phyloP scores from a whole-genome alignment of 2,797 vertebrate species.

The Sphenodon punctatus region DNA sequence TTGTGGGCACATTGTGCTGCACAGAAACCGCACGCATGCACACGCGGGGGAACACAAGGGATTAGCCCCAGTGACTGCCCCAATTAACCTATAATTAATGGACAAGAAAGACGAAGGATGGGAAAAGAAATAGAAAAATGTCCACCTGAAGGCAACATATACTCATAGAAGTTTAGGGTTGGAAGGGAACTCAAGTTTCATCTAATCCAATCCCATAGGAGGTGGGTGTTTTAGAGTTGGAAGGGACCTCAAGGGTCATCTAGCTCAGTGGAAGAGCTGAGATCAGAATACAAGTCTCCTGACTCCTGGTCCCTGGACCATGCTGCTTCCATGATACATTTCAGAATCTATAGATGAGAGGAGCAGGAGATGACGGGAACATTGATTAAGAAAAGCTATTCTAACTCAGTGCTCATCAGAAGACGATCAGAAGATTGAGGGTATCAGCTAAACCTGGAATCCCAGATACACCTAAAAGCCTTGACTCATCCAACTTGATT shows the following conservation, averaged over 20 bases:
- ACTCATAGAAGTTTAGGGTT: no score
- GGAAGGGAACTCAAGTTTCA: no score
- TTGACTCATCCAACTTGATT: slow-evolving; percentile 41
- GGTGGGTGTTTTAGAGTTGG: no score
- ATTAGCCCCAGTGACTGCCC: no score
- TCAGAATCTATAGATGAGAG: not conserved
- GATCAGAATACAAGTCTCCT: not conserved
- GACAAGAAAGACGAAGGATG: not conserved
- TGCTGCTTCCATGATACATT: not conserved
- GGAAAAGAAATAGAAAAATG: not conserved
- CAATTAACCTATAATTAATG: not conserved
- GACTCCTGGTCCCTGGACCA: not conserved
- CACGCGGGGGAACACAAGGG: no score
- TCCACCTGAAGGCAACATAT: no score
- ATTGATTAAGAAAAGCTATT: slow-evolving; percentile 40
- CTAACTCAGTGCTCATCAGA: slow-evolving; percentile 39
- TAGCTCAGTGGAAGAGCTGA: not conserved
- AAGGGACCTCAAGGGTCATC: no score
- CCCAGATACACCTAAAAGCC: not conserved
- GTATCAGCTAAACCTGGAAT: slow-evolving; percentile 48
- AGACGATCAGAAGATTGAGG: slow-evolving; percentile 40
- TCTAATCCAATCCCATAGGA: no score
- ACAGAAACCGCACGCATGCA: no score
- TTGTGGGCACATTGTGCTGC: no score
- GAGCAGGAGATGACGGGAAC: no score